Percentiles rank a stretch among this genome's conserved stretches.
Evolutionary conservation across 23 tunicate genomes (phyloP).

Genomic region (Halocynthia roretzi): DNA sequence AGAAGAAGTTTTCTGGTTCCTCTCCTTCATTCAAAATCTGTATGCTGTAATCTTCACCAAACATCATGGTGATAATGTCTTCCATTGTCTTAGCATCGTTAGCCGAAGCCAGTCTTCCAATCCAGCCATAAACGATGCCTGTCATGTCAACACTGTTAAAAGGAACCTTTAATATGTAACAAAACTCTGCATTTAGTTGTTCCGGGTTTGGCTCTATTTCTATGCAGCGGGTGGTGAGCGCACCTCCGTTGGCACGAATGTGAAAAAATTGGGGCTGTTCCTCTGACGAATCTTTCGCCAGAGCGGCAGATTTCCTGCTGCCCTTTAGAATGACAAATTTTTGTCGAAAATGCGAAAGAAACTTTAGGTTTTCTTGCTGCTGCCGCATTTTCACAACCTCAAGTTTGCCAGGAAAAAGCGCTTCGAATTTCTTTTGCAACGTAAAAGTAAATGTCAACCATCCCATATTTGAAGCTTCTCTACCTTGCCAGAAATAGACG

Average conservation of each 20-base stretch:
- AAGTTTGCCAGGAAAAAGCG: conserved; percentile 75
- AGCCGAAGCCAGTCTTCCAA: conserved; percentile 65
- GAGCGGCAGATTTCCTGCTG: conserved; percentile 51
- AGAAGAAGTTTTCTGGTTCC: conserved; percentile 99
- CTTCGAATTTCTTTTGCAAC: conserved; percentile 80
- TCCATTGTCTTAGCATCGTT: conserved; percentile 75
- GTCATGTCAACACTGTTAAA: conserved; percentile 93
- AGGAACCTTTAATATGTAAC: conserved; percentile 94
- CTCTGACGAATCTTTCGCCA: conserved; percentile 23
- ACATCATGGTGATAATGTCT: conserved; percentile 64
- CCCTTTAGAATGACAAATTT: conserved; percentile 92
- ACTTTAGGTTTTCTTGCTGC: conserved; percentile 97
- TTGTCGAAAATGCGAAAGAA: conserved; percentile 95
- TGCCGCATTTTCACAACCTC: conserved; percentile 93
- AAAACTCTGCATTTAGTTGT: conserved; percentile 89
- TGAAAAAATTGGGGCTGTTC: conserved; percentile 85
- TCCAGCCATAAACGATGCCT: conserved; percentile 99
- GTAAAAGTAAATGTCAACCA: conserved; percentile 95
- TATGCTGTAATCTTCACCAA: conserved; percentile 66
- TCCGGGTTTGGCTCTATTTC: conserved; percentile 72
- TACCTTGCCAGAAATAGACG: conserved; percentile 98
- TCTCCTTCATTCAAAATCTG: conserved; percentile 96
- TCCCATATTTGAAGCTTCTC: conserved; percentile 92
- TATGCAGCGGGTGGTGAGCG: conserved; percentile 75
- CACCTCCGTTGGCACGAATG: conserved; percentile 75